Conservation (phyloP, 2,797 vertebrate species). For the Cryptoblepharus egeriae region DNA sequence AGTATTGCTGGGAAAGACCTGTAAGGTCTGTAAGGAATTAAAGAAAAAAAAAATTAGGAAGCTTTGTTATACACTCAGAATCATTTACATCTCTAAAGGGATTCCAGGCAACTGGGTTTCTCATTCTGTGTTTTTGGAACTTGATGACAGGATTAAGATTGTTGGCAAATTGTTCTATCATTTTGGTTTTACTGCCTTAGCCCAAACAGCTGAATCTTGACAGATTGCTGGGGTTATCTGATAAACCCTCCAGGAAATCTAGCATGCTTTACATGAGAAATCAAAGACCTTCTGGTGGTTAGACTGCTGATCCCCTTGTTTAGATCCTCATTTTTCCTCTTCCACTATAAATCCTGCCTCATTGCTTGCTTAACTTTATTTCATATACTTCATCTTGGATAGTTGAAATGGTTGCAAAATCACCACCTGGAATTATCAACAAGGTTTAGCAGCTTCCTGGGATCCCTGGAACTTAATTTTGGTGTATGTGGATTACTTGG, state of each 20-base stretch:
- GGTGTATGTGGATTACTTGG: background rate
- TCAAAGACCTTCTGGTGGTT: background rate
- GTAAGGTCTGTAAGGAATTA: too few relatives aligned
- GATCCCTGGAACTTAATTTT: background rate
- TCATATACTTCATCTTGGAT: background rate
- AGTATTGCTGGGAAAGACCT: too few relatives aligned
- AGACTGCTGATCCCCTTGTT: background rate
- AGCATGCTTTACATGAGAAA: background rate
- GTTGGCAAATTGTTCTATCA: background rate
- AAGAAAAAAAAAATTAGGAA: background rate
- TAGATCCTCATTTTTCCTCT: background rate
- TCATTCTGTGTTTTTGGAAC: background rate
- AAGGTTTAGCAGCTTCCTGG: background rate
- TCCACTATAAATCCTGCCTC: background rate
- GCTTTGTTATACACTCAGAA: background rate
- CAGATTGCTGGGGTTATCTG: background rate
- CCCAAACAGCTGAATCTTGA: background rate
- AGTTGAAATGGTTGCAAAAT: background rate
- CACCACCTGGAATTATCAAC: background rate
- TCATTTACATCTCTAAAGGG: too few relatives aligned
- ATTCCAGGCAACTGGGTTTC: background rate
- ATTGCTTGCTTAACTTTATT: background rate
- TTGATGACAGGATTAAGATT: background rate
- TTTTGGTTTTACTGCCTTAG: background rate
- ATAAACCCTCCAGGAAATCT: background rate